Conservation (phyloP, 2,113 vertebrate genomes). For the Parotia lawesii region DNA sequence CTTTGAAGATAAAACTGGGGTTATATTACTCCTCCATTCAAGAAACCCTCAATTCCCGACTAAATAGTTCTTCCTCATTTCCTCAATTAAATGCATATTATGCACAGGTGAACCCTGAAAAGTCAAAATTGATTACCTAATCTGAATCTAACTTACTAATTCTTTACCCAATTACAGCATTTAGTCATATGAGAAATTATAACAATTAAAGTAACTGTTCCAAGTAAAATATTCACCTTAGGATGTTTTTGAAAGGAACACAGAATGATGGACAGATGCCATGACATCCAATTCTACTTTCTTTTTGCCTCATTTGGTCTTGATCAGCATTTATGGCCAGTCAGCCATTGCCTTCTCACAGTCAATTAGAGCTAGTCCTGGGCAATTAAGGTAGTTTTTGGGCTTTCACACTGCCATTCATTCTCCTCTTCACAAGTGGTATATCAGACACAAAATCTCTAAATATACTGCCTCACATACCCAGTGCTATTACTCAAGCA, state of each 20-base stretch:
- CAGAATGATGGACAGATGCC: background rate
- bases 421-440: background rate
- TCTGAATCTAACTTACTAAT: background rate
- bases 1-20: conserved; percentile 7
- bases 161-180: background rate
- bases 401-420: background rate
- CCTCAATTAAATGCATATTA: conserved; percentile 2
- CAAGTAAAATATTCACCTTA: background rate
- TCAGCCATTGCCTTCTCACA: conserved; percentile 24
- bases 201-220: background rate
- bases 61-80: conserved; percentile 15
- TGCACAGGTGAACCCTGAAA: background rate
- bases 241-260: background rate
- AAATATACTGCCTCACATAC: background rate
- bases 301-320: conserved; percentile 26
- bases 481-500: background rate
- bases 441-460: background rate
- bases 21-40: background rate
- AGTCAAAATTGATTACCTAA: background rate
- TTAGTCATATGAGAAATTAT: background rate
- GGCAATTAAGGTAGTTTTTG: background rate
- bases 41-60: background rate
- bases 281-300: conserved; percentile 18
- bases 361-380: conserved; percentile 3
- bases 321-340: conserved; percentile 5